A percentile compares a stretch with the other conserved stretches of the same genome.
phyloP scores from a whole-genome alignment of 2,797 vertebrate species.

The Mionectes olivaceus region DNA sequence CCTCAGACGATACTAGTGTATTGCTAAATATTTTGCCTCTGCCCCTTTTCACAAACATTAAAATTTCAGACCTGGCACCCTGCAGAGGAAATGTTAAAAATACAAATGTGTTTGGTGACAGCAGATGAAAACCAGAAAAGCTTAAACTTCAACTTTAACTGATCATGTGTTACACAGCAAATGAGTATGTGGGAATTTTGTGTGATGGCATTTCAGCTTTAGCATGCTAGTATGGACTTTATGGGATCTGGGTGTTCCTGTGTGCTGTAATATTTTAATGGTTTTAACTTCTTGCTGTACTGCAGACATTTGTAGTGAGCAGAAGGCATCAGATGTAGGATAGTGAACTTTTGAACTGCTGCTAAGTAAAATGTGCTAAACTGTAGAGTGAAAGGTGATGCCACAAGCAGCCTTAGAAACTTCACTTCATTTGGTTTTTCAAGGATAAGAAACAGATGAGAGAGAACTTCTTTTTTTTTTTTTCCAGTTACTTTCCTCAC shows the following conservation, averaged over 20 bases:
- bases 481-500: background rate
- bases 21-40: background rate
- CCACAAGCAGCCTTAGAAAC: background rate
- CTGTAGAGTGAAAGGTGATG: conserved; percentile 27
- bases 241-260: background rate
- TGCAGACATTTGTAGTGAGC: background rate
- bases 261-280: background rate
- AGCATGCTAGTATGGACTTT: background rate
- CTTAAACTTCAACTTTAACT: background rate
- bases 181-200: background rate
- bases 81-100: background rate
- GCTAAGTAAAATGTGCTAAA: conserved; percentile 35
- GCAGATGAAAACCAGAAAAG: background rate
- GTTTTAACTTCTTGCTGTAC: background rate
- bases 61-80: background rate
- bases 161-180: background rate
- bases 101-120: background rate
- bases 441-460: conserved; percentile 2
- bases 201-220: background rate
- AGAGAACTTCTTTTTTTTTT: background rate
- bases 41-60: background rate
- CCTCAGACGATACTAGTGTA: background rate
- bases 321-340: conserved; percentile 39
- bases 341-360: conserved; percentile 34
- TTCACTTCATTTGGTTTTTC: background rate